These are phyloP conservation scores for Cladorhizidae sp. DNA, from an alignment of 37 sponge, comb jelly and placozoan species.

Conservation along the genomic window DNA sequence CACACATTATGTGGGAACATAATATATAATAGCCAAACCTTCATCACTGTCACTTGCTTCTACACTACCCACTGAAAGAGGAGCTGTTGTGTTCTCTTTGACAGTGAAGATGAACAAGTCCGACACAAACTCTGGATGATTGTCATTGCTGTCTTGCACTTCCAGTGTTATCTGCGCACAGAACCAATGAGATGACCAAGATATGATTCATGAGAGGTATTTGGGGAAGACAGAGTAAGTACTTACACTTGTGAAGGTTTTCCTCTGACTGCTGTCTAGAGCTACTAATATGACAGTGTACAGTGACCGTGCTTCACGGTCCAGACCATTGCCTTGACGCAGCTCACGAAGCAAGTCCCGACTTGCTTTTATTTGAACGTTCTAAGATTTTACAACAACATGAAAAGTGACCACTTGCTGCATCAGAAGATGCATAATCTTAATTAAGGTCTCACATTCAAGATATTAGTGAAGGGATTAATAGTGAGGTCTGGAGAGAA, in stretches of 20 bases:
- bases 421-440: not conserved
- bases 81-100: slow-evolving; percentile 30
- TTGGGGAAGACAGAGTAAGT: not conserved
- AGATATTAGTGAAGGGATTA: slow-evolving; percentile 15
- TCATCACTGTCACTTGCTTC: slow-evolving; percentile 29
- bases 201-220: too few species aligned
- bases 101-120: slow-evolving; percentile 12
- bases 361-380: not conserved
- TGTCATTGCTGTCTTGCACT: slow-evolving; percentile 59
- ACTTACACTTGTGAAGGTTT: slow-evolving; percentile 27
- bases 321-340: not conserved
- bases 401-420: too few species aligned
- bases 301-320: slow-evolving; percentile 22
- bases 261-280: not conserved
- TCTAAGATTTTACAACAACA: not conserved
- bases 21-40: slow-evolving; percentile 1
- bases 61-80: slow-evolving; percentile 21
- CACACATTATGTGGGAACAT: not conserved
- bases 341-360: not conserved
- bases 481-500: slow-evolving; percentile 1
- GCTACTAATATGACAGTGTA: slow-evolving; percentile 37
- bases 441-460: not conserved
- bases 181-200: too few species aligned
- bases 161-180: slow-evolving; percentile 21
- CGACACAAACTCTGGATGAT: slow-evolving; percentile 19